Evolutionary conservation across 1,140 invertebrate species (phyloP), one percentile per base, ranked within the genome.

Genomic region (Drosophila ohnishii): DNA sequence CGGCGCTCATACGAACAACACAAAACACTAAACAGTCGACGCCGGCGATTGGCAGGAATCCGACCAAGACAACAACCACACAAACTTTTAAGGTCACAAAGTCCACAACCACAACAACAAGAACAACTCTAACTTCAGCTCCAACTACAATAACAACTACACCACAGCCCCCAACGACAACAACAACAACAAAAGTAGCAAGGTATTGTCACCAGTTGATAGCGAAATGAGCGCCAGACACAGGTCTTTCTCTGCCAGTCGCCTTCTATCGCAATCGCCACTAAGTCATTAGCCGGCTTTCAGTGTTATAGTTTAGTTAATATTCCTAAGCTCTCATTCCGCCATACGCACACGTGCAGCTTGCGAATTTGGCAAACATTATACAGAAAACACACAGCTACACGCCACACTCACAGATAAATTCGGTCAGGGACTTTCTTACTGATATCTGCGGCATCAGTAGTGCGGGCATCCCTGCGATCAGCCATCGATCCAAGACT

Each of bases 171-270:
- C 35, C 66, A 48, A 61, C 75, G 10, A 80, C 80, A 51, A 83
- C 79, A 76, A 82, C 79, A 75, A 62, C 63, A 22, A 78, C 71
- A 55, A 84, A 79, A 75, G 47, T 39, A 44, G 37, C 63, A 58
- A 89, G 85, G 85, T 89, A 89, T 72, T 84, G 65, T 53, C 35
- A 30, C 44, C 44, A 35, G 14, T 28, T 32, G 28, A 34, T 34
- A 35, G 39, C 34, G 10, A 47, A 69, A 32, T 28, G 50, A 55
- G 28, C 28, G 28, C 35, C 22, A 53, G 28, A 34, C 7, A 39
- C 22, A 32, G 30, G 14, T 14, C 14, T 39, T 35, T 32, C 32
- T 48, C 34, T 37, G 59, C 11, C n/a, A 51, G 13, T 48, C 28
- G 32, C 42, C 32, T 11, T 25, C 10, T 22, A 16, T 40, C 51